Base-by-base conservation (phyloP, 2,888 invertebrate genomes). In the Amphipyra berbera region DNA sequence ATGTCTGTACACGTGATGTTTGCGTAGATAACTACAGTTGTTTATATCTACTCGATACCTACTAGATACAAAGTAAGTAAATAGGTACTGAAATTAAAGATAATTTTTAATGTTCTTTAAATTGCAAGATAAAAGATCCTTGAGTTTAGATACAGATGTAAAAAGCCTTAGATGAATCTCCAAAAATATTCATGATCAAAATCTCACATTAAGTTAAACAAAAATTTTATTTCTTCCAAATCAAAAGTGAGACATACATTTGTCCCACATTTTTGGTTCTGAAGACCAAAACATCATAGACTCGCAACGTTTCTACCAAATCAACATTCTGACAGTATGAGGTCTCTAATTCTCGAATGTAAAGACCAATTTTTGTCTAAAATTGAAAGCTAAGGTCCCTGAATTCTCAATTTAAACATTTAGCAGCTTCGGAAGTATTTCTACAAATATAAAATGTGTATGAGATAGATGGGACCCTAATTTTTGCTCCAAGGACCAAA, bases 1-100 rank as follows among this genome's bases (percentile, higher is more conserved):
- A 61, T 57, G 50, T 50, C 38, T 42, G 14, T 14, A 68, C 68
- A 73, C 75, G 78, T 78, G 75, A 61, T 47, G 47, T 73, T 49
- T 10, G n/a, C 30, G 6, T 44, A 59, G 76, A 76, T 76, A 73
- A 61, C 44, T 14, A 41, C 40, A 41, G 7, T 55, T 76, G 61
- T 76, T 76, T 68, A 65, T 60, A 58, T 46, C 52, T 55, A 56
- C 37, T 49, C 13, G 21, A 49, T 73, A 65, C 38, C 48, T 55
- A 67, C 33, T 63, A 68, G 30, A 37, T 60, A 65, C 62, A 63
- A 50, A 66, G 54, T 66, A 49, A 37, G 42, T 48, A n/a, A 48
- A 44, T 58, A 21, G 47, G 40, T 63, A 45, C n/a, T 47, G 47
- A 42, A 57, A 55, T 56, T 52, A 47, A 67, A 57, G 30, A 46